Evolutionary conservation across 35 echinoderm and acorn worm species (phyloP), one percentile per base, ranked within the genome.

Genomic region (Apostichopus californicus): DNA sequence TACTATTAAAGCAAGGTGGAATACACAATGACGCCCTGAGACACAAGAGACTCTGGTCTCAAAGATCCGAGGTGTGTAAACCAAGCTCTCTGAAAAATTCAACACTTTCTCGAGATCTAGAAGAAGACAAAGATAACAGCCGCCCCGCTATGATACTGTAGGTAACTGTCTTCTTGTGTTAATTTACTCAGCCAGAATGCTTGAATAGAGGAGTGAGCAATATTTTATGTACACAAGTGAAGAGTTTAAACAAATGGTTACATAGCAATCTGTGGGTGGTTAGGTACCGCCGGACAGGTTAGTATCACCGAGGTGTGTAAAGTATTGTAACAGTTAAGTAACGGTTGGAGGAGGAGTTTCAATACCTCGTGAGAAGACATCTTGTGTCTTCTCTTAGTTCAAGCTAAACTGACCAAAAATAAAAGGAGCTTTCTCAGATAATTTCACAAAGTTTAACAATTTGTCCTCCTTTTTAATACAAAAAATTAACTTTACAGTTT

Each of bases 171-270:
- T 52, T 52, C 81, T 85, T 85, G 22, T 85, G 81, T 85, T 85
- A 85, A 85, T 58, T 85, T 85, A 55, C 81, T 58, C 81, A 58
- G 15, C 13, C n/a, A 9, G 52, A 58, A 57, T 20, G 81, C 52
- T 58, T 85, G 81, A 85, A 85, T 85, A 85, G 8, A 56, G 0
- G 18, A 18, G 14, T 75, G 55, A 8, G 55, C 55, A 85, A 58
- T 85, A 52, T 85, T 58, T 85, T 85, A 15, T 85, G 81, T 85
- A 85, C 81, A 85, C 81, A 85, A 85, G 55, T 60, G 81, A 59
- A 85, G 54, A 85, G 81, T 85, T 58, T 85, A 85, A 85, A 85
- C 81, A 85, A 85, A 85, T 61, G 81, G 81, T 85, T 85, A 85
- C 55, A 85, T 20, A 85, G 81, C 54, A 46, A 21, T 60, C 15